Evolutionary conservation across 2,888 invertebrate genomes (phyloP).

Genomic region (Aphidius colemani): DNA sequence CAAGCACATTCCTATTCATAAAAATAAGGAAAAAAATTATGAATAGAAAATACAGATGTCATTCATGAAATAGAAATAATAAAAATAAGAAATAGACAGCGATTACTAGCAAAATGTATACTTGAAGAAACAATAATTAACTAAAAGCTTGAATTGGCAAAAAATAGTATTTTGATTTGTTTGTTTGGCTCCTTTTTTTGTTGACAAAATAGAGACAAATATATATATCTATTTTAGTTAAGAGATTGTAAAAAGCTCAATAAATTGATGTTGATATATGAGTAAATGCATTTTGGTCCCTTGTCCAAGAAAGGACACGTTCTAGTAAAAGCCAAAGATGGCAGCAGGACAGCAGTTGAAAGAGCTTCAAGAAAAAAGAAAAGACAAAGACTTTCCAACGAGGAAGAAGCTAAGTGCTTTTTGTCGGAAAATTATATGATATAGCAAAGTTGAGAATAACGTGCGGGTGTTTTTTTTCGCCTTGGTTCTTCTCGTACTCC

Average conservation of each 20-base stretch:
- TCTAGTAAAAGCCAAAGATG: slow-evolving; percentile 35
- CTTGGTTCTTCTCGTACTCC: slow-evolving; percentile 36
- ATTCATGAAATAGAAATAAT: background rate
- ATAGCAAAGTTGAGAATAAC: slow-evolving; percentile 42
- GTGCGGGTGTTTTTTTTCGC: slow-evolving; percentile 37
- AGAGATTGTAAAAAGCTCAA: slow-evolving; percentile 41
- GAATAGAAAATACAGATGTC: slow-evolving; percentile 17
- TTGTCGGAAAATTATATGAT: slow-evolving; percentile 58
- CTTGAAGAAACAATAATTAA: too few species aligned
- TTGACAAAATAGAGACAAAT: background rate
- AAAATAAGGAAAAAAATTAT: background rate
- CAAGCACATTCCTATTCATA: slow-evolving; percentile 13
- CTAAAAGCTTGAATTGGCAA: too few species aligned
- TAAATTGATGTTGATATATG: slow-evolving; percentile 35
- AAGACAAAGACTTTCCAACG: slow-evolving; percentile 32
- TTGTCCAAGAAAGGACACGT: slow-evolving; percentile 46
- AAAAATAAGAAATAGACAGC: too few species aligned
- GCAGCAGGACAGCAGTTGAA: slow-evolving; percentile 38
- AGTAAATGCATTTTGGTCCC: slow-evolving; percentile 50
- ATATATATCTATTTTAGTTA: slow-evolving; percentile 10
- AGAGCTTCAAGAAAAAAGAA: slow-evolving; percentile 26
- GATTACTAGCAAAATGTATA: too few species aligned
- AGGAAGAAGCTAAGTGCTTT: slow-evolving; percentile 52
- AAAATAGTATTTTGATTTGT: too few species aligned
- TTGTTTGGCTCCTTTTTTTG: too few species aligned